phyloP scores from a whole-genome alignment of 1,140 invertebrate genomes.

The Zeugodacus cucurbitae region DNA sequence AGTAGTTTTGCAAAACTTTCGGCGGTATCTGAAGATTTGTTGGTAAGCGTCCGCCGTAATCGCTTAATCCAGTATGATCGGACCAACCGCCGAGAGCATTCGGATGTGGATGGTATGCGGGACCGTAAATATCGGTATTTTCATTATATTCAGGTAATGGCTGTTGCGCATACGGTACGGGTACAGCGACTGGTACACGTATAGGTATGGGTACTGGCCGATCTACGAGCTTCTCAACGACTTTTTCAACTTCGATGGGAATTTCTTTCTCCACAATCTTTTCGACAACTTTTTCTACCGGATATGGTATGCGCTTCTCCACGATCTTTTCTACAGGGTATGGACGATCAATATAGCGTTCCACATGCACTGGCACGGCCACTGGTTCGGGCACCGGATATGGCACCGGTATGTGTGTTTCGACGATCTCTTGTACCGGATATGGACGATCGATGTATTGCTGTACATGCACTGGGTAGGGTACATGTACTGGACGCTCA shows the following conservation, averaged over 20 bases:
- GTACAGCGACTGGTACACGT: slow-evolving; percentile 67
- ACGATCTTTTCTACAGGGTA: slow-evolving; percentile 65
- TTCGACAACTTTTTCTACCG: slow-evolving; percentile 64
- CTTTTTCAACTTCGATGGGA: slow-evolving; percentile 67
- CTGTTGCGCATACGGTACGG: slow-evolving; percentile 54
- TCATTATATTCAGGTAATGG: neutral
- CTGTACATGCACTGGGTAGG: slow-evolving; percentile 34
- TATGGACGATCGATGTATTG: slow-evolving; percentile 68
- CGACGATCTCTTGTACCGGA: slow-evolving; percentile 68
- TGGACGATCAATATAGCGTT: slow-evolving; percentile 66
- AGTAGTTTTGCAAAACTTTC: slow-evolving; percentile 60
- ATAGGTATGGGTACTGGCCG: slow-evolving; percentile 67
- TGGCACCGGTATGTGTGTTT: slow-evolving; percentile 68
- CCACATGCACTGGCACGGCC: slow-evolving; percentile 67
- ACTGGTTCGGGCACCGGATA: slow-evolving; percentile 69
- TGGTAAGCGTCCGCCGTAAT: neutral
- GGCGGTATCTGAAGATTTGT: slow-evolving; percentile 53
- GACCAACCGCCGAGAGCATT: slow-evolving; percentile 49
- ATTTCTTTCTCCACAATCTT: slow-evolving; percentile 61
- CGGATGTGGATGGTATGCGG: slow-evolving; percentile 45
- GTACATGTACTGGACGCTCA: slow-evolving; percentile 36
- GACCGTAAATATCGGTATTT: slow-evolving; percentile 33
- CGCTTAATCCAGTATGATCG: slow-evolving; percentile 42
- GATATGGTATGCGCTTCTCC: slow-evolving; percentile 65
- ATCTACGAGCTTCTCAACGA: slow-evolving; percentile 70